Evolutionary conservation across 2,888 invertebrate species (phyloP).

Genomic region (Morpho achilles): DNA sequence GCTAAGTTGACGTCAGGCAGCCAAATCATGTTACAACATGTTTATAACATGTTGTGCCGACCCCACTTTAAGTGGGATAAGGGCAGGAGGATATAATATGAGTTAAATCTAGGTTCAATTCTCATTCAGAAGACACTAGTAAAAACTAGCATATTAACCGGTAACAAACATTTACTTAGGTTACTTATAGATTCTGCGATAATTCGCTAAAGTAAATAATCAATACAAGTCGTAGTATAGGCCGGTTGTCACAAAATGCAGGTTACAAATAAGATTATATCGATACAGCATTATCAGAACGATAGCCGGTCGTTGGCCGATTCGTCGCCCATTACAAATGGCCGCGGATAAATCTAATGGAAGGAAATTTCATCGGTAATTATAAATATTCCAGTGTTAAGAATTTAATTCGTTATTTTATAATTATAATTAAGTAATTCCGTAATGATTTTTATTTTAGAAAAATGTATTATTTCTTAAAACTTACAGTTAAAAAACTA

Average conservation of each 20-base stretch:
- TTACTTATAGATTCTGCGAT: too few relatives aligned
- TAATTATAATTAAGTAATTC: not conserved
- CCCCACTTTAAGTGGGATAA: too few relatives aligned
- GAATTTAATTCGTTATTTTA: not conserved
- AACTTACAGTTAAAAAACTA: not conserved
- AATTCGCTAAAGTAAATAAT: not conserved
- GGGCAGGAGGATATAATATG: too few relatives aligned
- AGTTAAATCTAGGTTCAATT: too few relatives aligned
- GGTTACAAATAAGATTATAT: constrained; percentile 42
- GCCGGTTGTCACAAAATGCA: constrained; percentile 34
- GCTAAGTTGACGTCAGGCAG: too few relatives aligned
- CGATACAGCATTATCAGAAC: constrained; percentile 41
- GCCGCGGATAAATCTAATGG: constrained; percentile 9
- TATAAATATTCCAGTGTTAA: not conserved
- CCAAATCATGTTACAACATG: too few relatives aligned
- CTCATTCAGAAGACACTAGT: too few relatives aligned
- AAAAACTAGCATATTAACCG: too few relatives aligned
- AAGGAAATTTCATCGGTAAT: constrained; percentile 8
- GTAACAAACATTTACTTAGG: too few relatives aligned
- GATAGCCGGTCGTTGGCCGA: constrained; percentile 48
- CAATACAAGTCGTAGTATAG: not conserved
- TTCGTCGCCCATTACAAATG: constrained; percentile 26
- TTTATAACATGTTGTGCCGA: too few relatives aligned
- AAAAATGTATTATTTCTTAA: not conserved
- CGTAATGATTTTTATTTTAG: not conserved